A percentile compares a stretch with the other conserved stretches of the same genome.
Conservation (phyloP, 2,888 invertebrate genomes). For the Xestia c-nigrum region DNA sequence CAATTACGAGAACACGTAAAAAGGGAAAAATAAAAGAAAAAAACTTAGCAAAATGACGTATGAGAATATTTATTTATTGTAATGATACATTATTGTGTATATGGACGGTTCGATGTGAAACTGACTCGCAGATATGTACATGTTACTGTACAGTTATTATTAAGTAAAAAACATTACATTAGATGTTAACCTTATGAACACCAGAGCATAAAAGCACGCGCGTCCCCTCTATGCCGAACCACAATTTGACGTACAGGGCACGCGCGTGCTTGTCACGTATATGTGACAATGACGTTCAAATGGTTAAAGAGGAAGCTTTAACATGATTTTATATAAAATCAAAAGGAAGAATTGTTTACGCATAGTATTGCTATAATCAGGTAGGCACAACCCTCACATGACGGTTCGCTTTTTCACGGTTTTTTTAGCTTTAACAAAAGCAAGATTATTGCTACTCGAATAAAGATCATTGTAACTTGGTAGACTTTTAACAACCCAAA, state of each 20-base stretch:
- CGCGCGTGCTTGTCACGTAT: too few species aligned
- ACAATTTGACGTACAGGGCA: too few species aligned
- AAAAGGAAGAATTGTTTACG: conserved; percentile 18
- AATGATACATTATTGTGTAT: conserved; percentile 63
- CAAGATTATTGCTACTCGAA: neutral
- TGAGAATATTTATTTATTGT: conserved; percentile 66
- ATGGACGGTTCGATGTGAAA: conserved; percentile 67
- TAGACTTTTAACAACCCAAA: neutral
- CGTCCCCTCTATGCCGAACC: too few species aligned
- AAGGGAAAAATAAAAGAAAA: conserved; percentile 52
- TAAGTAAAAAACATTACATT: conserved; percentile 41
- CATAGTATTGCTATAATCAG: conserved; percentile 11
- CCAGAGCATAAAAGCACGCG: too few species aligned
- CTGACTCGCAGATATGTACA: conserved; percentile 55
- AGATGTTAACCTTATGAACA: neutral
- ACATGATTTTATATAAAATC: conserved; percentile 47
- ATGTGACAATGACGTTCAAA: too few species aligned
- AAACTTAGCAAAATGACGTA: conserved; percentile 60
- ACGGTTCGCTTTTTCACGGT: neutral
- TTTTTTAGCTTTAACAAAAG: neutral
- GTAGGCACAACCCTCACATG: neutral
- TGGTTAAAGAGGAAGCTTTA: neutral
- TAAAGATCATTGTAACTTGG: neutral
- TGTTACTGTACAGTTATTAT: conserved; percentile 48
- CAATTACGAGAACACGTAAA: neutral